Evolutionary conservation across 1,140 invertebrate species (phyloP).

Genomic region (Aplysia californica): DNA sequence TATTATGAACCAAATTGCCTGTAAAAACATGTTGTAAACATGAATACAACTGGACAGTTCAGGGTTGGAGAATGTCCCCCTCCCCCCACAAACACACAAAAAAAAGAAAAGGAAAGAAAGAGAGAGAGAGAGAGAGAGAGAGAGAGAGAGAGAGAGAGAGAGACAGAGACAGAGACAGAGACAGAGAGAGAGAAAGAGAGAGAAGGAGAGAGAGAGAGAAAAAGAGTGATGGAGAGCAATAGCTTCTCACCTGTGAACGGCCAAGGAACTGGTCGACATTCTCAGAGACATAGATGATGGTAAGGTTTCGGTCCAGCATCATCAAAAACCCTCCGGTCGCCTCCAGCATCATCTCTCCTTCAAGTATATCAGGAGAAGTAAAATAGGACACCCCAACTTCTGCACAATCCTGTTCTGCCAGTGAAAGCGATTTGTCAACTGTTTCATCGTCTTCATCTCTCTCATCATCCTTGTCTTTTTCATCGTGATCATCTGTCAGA

Average conservation of each 20-base stretch:
- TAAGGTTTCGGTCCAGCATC: neutral
- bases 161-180: no score
- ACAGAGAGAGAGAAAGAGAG: no score
- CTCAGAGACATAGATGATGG: slow-evolving; percentile 1
- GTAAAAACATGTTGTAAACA: neutral
- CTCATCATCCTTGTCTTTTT: neutral
- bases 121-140: no score
- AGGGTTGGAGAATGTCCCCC: neutral
- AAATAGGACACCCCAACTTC: neutral
- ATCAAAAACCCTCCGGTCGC: neutral
- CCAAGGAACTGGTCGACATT: neutral
- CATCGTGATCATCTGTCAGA: no score
- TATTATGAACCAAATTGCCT: neutral
- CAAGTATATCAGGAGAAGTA: neutral
- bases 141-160: no score
- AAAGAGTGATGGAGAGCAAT: no score
- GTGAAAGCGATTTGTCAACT: neutral
- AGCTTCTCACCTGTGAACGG: neutral
- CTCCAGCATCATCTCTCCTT: neutral
- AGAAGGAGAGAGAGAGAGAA: no score
- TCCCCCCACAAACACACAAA: neutral
- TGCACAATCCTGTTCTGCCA: neutral
- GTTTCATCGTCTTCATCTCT: neutral
- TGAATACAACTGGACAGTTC: neutral
- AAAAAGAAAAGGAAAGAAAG: neutral